Evolutionary conservation across 1,140 invertebrate species (phyloP).

Genomic region (Hydropsyche tenuis): DNA sequence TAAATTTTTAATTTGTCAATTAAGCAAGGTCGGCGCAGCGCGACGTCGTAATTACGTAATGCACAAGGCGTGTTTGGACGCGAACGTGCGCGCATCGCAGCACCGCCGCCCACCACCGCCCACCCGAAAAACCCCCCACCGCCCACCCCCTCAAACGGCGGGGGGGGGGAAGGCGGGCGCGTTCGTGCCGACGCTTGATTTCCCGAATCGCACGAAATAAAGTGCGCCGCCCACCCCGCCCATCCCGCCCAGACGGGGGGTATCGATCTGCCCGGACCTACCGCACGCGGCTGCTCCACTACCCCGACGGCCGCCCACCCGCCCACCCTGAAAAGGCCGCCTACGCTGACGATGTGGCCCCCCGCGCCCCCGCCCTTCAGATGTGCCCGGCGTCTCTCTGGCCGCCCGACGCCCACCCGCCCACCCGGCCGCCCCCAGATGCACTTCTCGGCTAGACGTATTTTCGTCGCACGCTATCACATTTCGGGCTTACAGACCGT

Average conservation of each 20-base stretch:
- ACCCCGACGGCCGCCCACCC: constrained; percentile 3
- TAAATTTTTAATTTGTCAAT: too few species aligned
- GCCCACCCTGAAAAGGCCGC: background rate
- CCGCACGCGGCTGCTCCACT: constrained; percentile 37
- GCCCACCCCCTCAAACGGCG: too few species aligned
- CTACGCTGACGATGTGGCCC: background rate
- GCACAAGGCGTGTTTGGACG: constrained; percentile 1
- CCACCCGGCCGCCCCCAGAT: constrained; percentile 33
- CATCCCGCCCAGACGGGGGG: constrained; percentile 39
- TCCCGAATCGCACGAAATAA: constrained; percentile 34
- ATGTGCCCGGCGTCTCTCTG: background rate
- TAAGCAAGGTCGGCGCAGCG: background rate
- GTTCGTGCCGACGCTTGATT: constrained; percentile 30
- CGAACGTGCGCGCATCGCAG: constrained; percentile 7
- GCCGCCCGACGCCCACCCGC: background rate
- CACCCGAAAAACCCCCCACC: too few species aligned
- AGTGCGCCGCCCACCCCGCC: constrained; percentile 36
- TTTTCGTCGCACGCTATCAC: constrained; percentile 50
- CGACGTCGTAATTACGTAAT: constrained; percentile 2
- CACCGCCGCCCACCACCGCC: too few species aligned
- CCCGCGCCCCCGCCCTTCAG: background rate
- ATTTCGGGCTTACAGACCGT: constrained; percentile 48
- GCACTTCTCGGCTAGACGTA: constrained; percentile 50
- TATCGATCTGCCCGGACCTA: constrained; percentile 51
- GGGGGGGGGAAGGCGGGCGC: background rate